phyloP scores from a whole-genome alignment of 2,888 invertebrate genomes.

The Allacma fusca region DNA sequence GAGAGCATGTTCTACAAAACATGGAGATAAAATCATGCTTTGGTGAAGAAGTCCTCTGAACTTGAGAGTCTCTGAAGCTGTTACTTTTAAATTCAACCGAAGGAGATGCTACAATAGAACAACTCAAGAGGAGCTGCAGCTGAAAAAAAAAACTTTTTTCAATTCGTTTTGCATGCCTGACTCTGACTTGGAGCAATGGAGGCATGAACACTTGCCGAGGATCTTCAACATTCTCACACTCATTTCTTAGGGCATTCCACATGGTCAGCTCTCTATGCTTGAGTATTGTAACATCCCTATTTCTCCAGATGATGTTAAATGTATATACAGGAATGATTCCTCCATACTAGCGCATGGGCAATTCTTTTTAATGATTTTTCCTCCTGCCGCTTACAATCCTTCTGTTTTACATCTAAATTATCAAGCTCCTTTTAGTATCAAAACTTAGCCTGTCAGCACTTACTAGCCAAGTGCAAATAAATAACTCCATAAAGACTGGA shows the following conservation, averaged over 20 bases:
- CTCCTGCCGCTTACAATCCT: too few species aligned
- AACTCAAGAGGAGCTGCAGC: background rate
- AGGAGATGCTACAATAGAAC: background rate
- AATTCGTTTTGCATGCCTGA: conserved; percentile 43
- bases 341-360: background rate
- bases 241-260: background rate
- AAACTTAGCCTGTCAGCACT: too few species aligned
- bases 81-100: background rate
- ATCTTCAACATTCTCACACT: conserved; percentile 36
- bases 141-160: conserved; percentile 30
- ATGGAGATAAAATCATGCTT: background rate
- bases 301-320: too few species aligned
- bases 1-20: background rate
- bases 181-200: conserved; percentile 33
- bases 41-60: background rate
- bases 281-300: too few species aligned
- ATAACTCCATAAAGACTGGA: too few species aligned
- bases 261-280: background rate
- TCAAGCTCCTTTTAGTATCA: too few species aligned
- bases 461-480: too few species aligned
- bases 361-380: conserved; percentile 8
- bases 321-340: too few species aligned
- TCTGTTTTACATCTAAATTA: too few species aligned
- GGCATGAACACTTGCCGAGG: conserved; percentile 6
- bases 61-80: background rate